Base-by-base conservation (phyloP, 2,888 invertebrate genomes). In the Platypus cylindrus region DNA sequence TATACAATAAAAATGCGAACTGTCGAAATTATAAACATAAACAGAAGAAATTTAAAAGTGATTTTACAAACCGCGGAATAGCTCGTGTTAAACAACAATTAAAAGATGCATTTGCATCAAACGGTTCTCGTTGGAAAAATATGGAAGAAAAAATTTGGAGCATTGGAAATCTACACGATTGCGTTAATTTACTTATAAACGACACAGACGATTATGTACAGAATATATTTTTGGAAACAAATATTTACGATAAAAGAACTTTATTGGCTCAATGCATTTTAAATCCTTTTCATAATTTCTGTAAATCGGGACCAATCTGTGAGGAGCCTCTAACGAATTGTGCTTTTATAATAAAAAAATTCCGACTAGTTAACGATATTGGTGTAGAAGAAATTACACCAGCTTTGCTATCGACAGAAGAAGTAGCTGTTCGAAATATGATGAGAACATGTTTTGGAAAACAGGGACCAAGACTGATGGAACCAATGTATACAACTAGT, bases 261-360 rank as follows among this genome's bases (percentile, higher is more conserved):
- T 71, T 73, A 48, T 74, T 69, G 56, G 86, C 85, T 51, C 79
- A 78, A 54, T 79, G 79, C 57, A 78, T 91, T 55, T 68, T 87
- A 3, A 86, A 83, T 62, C 90, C 5, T 79, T 91, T 62, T 83
- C 89, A 68, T 61, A 90, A 60, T 84, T 86, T 4, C 75, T 89
- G 16, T 62, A 54, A 82, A 34, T 77, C 87, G 25, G 98, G 98
- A 0, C 97, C 97, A 0, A 60, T 98, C 27, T 98, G 97, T 62
- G 93, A 94, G 51, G 98, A 98, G 56, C 93, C 94, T 2, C 79
- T 98, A 79, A 83, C 82, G 66, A 95, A 95, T 2, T 90, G 95
- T 1, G 86, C 82, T 12, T 93, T 95, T 63, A 67, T 85, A 34
- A 71, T 97, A 2, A 83, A 87, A 49, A 80, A 85, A 46, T 95